Percentiles rank a stretch among this genome's conserved stretches.
Evolutionary conservation across 30 jellyfish, hydroid and myxozoan genomes (phyloP).

Genomic region (Aurelia sp.): DNA sequence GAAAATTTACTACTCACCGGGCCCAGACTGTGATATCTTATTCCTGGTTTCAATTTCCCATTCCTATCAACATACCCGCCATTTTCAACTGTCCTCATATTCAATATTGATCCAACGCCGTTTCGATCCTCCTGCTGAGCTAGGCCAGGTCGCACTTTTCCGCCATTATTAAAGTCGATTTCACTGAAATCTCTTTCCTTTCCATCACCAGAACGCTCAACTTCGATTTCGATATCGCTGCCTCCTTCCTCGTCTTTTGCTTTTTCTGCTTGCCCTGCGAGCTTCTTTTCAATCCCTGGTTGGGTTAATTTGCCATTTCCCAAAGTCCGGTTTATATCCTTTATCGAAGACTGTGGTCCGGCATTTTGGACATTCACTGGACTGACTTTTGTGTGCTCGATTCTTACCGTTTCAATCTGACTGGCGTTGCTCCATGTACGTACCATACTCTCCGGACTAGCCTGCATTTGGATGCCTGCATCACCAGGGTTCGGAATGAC

Average conservation of each 20-base stretch:
- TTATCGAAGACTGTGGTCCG: constrained; percentile 14
- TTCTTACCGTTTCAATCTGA: constrained; percentile 86
- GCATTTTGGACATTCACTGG: constrained; percentile 37
- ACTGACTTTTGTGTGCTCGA: constrained; percentile 79
- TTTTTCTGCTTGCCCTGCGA: neutral
- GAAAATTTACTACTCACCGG: constrained; percentile 23
- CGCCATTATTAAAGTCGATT: constrained; percentile 4
- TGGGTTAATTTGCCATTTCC: constrained; percentile 8
- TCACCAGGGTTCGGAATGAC: constrained; percentile 59
- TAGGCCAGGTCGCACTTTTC: constrained; percentile 1
- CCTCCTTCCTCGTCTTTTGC: constrained; percentile 26
- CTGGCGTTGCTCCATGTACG: constrained; percentile 82
- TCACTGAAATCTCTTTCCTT: constrained; percentile 2
- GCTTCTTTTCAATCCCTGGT: constrained; percentile 1
- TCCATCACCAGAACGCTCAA: constrained; percentile 62
- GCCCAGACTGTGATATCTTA: constrained; percentile 3
- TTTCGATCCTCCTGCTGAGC: constrained; percentile 7
- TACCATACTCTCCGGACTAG: constrained; percentile 44
- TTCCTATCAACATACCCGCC: neutral
- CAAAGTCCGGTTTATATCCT: neutral
- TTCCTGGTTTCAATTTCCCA: constrained; percentile 10
- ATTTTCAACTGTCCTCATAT: constrained; percentile 21
- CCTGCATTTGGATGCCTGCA: constrained; percentile 43
- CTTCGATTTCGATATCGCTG: constrained; percentile 47
- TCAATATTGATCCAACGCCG: constrained; percentile 37